Percentiles rank a stretch among this genome's conserved stretches.
phyloP scores from a whole-genome alignment of 2,797 vertebrate genomes.

The Columba guinea region DNA sequence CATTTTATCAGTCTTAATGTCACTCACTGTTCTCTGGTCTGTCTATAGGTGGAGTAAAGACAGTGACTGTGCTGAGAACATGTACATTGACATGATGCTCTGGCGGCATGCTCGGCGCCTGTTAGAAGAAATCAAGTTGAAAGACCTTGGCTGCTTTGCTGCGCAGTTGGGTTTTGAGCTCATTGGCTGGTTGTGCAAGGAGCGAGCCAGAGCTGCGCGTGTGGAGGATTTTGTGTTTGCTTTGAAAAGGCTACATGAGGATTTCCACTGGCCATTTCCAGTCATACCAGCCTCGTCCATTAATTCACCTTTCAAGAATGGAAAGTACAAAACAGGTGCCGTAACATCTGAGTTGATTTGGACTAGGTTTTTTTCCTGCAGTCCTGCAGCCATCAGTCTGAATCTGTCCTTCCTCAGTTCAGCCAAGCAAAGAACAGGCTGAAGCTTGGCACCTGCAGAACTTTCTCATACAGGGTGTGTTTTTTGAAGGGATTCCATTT shows the following conservation, averaged over 20 bases:
- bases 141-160: constrained; percentile 94
- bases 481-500: neutral
- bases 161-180: constrained; percentile 96
- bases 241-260: constrained; percentile 92
- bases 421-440: neutral
- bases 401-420: neutral
- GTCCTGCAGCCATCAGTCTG: neutral
- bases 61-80: constrained; percentile 92
- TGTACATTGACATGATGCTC: constrained; percentile 99
- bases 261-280: constrained; percentile 97
- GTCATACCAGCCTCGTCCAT: constrained; percentile 88
- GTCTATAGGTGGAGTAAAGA: constrained; percentile 81
- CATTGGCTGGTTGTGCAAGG: constrained; percentile 94
- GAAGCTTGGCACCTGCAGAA: neutral
- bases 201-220: constrained; percentile 90
- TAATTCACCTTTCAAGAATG: constrained; percentile 93
- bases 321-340: constrained; percentile 88
- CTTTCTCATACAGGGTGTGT: neutral
- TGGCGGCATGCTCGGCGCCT: constrained; percentile 95
- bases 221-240: constrained; percentile 94
- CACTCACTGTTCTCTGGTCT: neutral
- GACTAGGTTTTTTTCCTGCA: neutral
- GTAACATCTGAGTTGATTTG: neutral
- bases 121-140: constrained; percentile 92
- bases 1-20: neutral